A percentile compares a stretch with the other conserved stretches of the same genome.
Conservation (phyloP, 2,113 vertebrate genomes). For the Aleadryas rufinucha region DNA sequence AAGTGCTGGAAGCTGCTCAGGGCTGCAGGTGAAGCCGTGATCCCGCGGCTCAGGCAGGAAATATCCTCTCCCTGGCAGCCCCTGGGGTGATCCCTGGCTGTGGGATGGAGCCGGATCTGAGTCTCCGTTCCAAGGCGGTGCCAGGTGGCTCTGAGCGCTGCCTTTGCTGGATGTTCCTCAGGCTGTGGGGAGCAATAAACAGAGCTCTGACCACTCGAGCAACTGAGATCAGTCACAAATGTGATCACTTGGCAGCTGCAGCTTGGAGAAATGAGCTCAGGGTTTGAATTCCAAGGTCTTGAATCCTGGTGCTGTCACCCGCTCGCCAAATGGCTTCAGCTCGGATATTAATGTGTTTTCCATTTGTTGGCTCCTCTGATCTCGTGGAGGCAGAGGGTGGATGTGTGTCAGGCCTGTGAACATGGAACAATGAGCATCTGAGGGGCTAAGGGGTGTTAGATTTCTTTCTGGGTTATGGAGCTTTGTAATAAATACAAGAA, state of each 20-base stretch:
- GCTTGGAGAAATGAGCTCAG: neutral
- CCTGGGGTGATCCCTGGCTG: too few relatives aligned
- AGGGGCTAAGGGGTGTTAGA: neutral
- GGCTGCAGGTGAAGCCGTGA: neutral
- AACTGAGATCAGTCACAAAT: neutral
- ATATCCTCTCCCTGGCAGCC: neutral
- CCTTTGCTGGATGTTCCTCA: neutral
- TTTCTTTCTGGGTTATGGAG: neutral
- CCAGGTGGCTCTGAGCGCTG: neutral
- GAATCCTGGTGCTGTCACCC: neutral
- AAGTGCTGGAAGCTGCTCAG: neutral
- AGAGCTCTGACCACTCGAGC: neutral
- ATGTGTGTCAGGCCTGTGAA: neutral
- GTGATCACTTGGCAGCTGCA: neutral
- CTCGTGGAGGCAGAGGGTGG: neutral
- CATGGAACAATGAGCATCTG: neutral
- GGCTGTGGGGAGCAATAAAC: neutral
- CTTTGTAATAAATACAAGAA: neutral
- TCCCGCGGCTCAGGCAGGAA: neutral
- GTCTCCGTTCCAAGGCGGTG: rapidly evolving
- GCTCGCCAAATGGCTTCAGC: neutral
- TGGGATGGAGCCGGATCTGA: neutral
- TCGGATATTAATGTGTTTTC: neutral
- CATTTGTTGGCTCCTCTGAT: neutral
- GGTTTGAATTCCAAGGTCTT: neutral